A percentile compares a stretch with the other conserved stretches of the same genome.
These are phyloP conservation scores for Notarius quadriscutis DNA, from an alignment of 2,113 vertebrate species.

Conservation along the genomic window DNA sequence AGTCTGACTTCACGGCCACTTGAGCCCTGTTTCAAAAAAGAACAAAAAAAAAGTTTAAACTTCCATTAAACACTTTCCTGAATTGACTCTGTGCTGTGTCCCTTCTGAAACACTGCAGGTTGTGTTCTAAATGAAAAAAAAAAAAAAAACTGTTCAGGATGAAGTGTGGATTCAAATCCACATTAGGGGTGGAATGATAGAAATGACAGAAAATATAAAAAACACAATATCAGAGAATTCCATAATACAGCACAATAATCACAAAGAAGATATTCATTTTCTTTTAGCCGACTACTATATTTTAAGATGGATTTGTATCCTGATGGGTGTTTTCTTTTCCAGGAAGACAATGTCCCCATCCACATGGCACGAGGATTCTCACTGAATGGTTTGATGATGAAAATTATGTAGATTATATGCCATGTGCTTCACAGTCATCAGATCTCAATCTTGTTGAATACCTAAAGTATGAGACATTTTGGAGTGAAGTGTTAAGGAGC, in stretches of 20 bases:
- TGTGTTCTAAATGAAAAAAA: neutral
- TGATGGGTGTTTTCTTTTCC: neutral
- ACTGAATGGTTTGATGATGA: neutral
- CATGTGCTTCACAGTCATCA: neutral
- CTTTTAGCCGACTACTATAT: neutral
- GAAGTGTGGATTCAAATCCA: conserved; percentile 1
- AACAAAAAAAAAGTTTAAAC: conserved; percentile 5
- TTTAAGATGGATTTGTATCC: neutral
- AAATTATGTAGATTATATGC: neutral
- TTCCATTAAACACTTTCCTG: neutral
- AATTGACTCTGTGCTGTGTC: neutral
- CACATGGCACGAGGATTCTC: neutral
- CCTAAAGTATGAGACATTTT: neutral
- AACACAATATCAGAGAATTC: neutral
- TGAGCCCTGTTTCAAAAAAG: conserved; percentile 60
- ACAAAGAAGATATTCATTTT: neutral
- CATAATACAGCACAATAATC: neutral
- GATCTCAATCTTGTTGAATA: neutral
- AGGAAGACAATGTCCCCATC: neutral
- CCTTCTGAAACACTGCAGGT: neutral
- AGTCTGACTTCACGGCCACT: conserved; percentile 73
- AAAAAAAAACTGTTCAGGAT: neutral
- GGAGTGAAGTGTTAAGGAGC: neutral
- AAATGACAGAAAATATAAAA: neutral
- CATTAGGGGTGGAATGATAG: neutral